A percentile compares a stretch with the other conserved stretches of the same genome.
phyloP scores from a whole-genome alignment of 2,113 vertebrate species.

The Emydura subglobosa region DNA sequence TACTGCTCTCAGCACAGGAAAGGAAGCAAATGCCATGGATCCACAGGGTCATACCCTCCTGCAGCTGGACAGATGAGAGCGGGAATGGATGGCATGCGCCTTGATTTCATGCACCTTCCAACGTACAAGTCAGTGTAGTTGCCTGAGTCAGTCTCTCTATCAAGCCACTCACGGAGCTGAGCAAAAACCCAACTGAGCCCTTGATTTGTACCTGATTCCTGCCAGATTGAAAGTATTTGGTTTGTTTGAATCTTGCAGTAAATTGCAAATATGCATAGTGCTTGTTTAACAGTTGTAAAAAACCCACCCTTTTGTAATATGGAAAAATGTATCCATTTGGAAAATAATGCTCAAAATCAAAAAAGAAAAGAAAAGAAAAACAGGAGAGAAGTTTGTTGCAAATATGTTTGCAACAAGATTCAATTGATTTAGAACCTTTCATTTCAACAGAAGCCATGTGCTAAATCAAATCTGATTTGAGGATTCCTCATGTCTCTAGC shows the following conservation, averaged over 20 bases:
- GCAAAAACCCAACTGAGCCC: too few relatives aligned
- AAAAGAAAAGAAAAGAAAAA: background rate
- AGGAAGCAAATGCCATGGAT: background rate
- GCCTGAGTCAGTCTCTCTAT: background rate
- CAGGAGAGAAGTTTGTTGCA: background rate
- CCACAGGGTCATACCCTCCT: background rate
- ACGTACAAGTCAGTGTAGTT: background rate
- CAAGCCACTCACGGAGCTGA: background rate
- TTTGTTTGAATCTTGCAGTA: background rate
- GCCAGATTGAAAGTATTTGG: background rate
- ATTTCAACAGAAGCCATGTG: background rate
- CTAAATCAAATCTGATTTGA: background rate
- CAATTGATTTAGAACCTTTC: accelerated
- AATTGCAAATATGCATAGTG: background rate
- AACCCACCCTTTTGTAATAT: background rate
- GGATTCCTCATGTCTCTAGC: background rate
- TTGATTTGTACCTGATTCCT: background rate
- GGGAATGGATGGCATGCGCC: background rate
- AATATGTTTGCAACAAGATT: background rate
- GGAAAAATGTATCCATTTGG: background rate
- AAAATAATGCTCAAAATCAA: background rate
- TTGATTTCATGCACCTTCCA: background rate
- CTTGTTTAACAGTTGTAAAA: background rate
- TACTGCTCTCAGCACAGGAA: background rate
- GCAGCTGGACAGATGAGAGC: background rate